A percentile compares a stretch with the other conserved stretches of the same genome.
These are phyloP conservation scores for Montipora foliosa DNA, from an alignment of 64 coral and sea anemone species.

Conservation along the genomic window DNA sequence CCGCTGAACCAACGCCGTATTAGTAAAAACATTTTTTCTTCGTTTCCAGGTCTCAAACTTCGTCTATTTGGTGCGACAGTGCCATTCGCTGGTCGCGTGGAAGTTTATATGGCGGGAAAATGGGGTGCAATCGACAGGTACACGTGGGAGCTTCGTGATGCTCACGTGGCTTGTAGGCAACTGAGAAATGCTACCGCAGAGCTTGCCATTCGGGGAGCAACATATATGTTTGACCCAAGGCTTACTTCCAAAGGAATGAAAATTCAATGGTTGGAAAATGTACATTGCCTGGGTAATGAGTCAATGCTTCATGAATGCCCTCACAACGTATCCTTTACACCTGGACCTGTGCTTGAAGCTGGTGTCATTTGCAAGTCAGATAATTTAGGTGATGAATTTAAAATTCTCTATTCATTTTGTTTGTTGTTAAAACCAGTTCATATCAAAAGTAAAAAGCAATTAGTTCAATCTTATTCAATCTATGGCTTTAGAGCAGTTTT, in stretches of 20 bases:
- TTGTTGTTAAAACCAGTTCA: neutral
- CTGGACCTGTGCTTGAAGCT: neutral
- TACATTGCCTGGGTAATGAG: conserved; percentile 41
- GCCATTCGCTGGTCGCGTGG: conserved; percentile 49
- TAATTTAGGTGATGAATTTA: neutral
- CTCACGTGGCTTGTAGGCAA: conserved; percentile 57
- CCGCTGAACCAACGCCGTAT: no score
- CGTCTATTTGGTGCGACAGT: neutral
- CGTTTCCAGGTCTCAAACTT: neutral
- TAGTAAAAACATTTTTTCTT: neutral
- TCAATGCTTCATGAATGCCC: conserved; percentile 29
- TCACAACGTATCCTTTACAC: conserved; percentile 17
- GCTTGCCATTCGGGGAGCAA: conserved; percentile 42
- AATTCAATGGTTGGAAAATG: conserved; percentile 47
- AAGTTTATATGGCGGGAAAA: conserved; percentile 50
- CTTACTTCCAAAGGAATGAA: neutral
- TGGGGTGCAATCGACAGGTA: conserved; percentile 40
- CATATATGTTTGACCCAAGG: neutral
- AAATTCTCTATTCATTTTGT: neutral
- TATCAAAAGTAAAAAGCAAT: no score
- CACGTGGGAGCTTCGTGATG: conserved; percentile 33
- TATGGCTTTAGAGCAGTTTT: no score
- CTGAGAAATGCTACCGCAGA: conserved; percentile 38
- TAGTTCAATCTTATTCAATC: no score
- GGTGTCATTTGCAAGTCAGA: conserved; percentile 58